Evolutionary conservation across 2,888 invertebrate genomes (phyloP), one percentile per base, ranked within the genome.

Genomic region (Unio delphinus): DNA sequence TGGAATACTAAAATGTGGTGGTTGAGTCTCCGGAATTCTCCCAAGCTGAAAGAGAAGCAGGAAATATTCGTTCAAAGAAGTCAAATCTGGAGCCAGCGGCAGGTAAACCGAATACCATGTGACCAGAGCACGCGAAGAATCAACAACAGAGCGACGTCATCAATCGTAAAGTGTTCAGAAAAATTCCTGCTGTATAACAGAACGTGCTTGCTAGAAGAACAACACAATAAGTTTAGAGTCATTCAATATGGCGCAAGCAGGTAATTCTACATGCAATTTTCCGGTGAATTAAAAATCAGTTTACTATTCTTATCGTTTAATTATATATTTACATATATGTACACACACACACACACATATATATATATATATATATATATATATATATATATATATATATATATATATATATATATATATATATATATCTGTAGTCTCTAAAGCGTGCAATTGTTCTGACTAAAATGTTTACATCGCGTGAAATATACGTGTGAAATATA

Each of bases 1-100:
- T 86, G 86, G 86, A 80, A 76, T 45, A 86, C 86, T 8, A 75
- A 78, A 23, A 82, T 80, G 54, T 81, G 81, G 80, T 84, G 85
- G 84, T 77, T 85, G 7, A 80, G 82, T 63, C 74, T 86, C 8
- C 77, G 83, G 11, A 77, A 84, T 61, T 76, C 76, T 28, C 84
- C 84, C 4, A 80, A 81, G 62, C 80, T 80, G 75, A 75, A 79
- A 20, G 83, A 86, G 70, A 84, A 81, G 62, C 82, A 83, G 61
- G 83, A 85, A 30, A 74, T 82, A 0, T 81, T 69, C 64, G 81
- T 82, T n/a, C 68, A 79, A 63, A 23, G 83, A 23, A 79, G 82
- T 4, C 73, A 80, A 55, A 82, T 86, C 65, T 82, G 83, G 82
- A 76, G 81, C 11, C 80, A 80, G 61, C 73, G 80, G 4, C 81